Percentiles rank a stretch among this genome's conserved stretches.
phyloP scores from a whole-genome alignment of 2,113 vertebrate species.

The Sinocyclocheilus anophthalmus region DNA sequence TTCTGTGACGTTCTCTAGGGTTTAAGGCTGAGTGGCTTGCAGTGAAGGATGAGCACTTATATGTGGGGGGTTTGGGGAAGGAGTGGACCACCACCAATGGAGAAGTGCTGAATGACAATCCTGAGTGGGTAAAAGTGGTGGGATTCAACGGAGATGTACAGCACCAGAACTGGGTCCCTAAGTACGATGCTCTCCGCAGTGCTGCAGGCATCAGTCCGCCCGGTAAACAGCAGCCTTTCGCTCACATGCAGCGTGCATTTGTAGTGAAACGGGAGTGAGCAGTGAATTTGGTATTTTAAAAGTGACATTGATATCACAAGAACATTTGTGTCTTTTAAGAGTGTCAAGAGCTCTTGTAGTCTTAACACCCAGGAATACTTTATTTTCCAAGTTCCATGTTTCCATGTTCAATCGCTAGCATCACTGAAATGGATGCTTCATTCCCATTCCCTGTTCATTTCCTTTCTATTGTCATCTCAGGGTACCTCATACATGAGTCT shows the following conservation, averaged over 20 bases:
- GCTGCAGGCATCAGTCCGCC: slow-evolving; percentile 84
- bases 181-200: slow-evolving; percentile 79
- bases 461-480: slow-evolving; percentile 61
- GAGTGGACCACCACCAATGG: slow-evolving; percentile 92
- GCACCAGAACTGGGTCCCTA: slow-evolving; percentile 90
- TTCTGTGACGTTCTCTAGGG: slow-evolving; percentile 68
- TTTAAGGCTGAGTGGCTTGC: slow-evolving; percentile 97
- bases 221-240: slow-evolving; percentile 72
- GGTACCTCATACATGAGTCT: slow-evolving; percentile 93
- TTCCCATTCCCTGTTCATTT: background rate
- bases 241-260: background rate
- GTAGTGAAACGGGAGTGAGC: background rate
- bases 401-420: background rate
- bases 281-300: background rate
- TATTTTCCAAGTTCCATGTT: background rate
- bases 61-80: slow-evolving; percentile 92
- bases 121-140: slow-evolving; percentile 92
- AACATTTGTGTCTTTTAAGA: background rate
- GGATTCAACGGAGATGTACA: slow-evolving; percentile 82
- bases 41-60: slow-evolving; percentile 89
- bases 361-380: background rate
- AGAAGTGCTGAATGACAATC: slow-evolving; percentile 92
- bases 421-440: background rate
- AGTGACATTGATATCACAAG: background rate
- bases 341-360: background rate